These are phyloP conservation scores for Garrulus glandarius DNA, from an alignment of 2,797 vertebrate genomes.

Conservation along the genomic window DNA sequence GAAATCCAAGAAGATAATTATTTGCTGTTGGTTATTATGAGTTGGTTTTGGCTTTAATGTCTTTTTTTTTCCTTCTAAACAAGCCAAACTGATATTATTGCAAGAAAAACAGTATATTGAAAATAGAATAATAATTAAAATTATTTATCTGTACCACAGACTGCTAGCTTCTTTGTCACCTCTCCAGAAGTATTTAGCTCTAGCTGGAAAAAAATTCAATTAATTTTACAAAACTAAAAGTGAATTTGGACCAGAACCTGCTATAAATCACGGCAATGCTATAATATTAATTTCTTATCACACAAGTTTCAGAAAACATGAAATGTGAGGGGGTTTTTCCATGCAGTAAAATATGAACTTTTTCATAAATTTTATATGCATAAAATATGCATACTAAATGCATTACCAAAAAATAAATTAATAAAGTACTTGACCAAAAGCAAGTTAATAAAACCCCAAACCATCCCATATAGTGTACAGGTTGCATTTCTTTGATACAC, in stretches of 20 bases:
- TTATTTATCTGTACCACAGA: neutral
- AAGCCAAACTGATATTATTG: neutral
- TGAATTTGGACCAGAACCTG: neutral
- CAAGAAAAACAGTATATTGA: neutral
- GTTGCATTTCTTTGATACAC: neutral
- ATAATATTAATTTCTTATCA: neutral
- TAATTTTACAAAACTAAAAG: neutral
- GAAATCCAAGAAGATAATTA: neutral
- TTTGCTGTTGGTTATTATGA: neutral
- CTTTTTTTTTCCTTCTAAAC: neutral
- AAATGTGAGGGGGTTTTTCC: accelerated
- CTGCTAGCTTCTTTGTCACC: neutral
- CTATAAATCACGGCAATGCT: neutral
- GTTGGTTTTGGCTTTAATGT: accelerated
- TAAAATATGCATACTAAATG: neutral
- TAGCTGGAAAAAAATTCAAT: neutral
- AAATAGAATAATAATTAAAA: neutral
- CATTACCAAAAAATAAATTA: neutral
- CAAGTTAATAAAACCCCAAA: neutral
- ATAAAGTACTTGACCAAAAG: neutral
- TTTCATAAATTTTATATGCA: neutral
- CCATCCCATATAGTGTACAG: accelerated
- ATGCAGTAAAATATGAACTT: neutral
- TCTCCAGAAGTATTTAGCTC: neutral
- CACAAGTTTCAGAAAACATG: neutral